Percentiles rank a stretch among this genome's conserved stretches.
Conservation (phyloP, 1,140 invertebrate species). For the Coenobita brevimanus region DNA sequence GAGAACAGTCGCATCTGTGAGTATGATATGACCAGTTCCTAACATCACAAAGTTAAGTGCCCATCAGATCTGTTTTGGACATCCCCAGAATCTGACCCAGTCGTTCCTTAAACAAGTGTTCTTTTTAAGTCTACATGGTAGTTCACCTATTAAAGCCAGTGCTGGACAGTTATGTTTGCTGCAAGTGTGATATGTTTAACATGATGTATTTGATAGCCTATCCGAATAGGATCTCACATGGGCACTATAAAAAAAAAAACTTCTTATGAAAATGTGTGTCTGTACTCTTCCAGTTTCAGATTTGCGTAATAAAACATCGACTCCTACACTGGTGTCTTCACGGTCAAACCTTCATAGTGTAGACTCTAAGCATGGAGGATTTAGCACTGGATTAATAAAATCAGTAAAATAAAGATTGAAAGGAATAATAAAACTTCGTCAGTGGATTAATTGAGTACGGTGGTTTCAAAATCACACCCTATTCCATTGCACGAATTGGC, state of each 20-base stretch:
- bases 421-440: too few relatives aligned
- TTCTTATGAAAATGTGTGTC: conserved; percentile 64
- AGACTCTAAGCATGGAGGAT: too few relatives aligned
- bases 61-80: conserved; percentile 61
- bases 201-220: conserved; percentile 49
- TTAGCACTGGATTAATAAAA: too few relatives aligned
- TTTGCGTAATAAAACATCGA: conserved; percentile 67
- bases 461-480: too few relatives aligned
- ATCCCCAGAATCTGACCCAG: conserved; percentile 57
- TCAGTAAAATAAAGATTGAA: too few relatives aligned
- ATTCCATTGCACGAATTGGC: too few relatives aligned
- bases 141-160: conserved; percentile 53
- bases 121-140: conserved; percentile 55
- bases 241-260: conserved; percentile 61
- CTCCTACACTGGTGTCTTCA: conserved; percentile 25
- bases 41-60: conserved; percentile 66
- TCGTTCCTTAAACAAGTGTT: conserved; percentile 52
- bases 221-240: conserved; percentile 64
- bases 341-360: too few relatives aligned
- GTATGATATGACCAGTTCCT: conserved; percentile 65
- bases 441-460: too few relatives aligned
- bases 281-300: conserved; percentile 65
- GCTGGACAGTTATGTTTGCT: conserved; percentile 54
- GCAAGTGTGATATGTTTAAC: conserved; percentile 54
- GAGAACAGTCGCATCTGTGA: conserved; percentile 64